Conservation (phyloP, 2,888 invertebrate species). For the Teleogryllus oceanicus region DNA sequence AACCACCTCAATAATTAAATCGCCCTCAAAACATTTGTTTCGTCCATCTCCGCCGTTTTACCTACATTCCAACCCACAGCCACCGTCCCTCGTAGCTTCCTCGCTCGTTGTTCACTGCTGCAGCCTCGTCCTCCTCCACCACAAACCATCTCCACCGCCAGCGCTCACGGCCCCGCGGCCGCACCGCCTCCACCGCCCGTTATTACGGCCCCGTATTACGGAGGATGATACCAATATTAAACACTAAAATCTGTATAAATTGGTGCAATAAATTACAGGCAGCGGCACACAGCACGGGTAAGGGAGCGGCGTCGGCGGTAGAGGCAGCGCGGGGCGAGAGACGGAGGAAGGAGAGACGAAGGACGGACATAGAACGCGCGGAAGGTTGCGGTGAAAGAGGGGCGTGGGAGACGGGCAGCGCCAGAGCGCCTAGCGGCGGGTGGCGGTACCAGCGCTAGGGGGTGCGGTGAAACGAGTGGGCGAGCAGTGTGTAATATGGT, state of each 20-base stretch:
- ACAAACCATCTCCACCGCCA: neutral
- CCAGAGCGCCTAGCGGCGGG: too few relatives aligned
- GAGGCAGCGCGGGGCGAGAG: neutral
- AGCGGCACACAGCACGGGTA: neutral
- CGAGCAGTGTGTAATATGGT: too few relatives aligned
- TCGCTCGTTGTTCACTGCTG: too few relatives aligned
- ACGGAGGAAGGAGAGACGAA: neutral
- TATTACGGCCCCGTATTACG: neutral
- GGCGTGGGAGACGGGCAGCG: too few relatives aligned
- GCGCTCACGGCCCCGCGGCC: neutral
- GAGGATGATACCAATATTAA: constrained; percentile 18
- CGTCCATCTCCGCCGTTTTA: too few relatives aligned
- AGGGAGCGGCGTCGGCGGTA: neutral
- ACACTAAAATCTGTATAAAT: constrained; percentile 18
- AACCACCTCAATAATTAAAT: too few relatives aligned
- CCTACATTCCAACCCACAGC: too few relatives aligned
- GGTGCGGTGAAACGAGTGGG: too few relatives aligned
- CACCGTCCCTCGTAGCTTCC: too few relatives aligned
- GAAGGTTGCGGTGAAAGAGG: too few relatives aligned
- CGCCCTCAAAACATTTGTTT: too few relatives aligned
- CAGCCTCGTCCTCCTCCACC: neutral
- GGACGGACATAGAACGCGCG: neutral
- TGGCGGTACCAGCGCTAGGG: too few relatives aligned
- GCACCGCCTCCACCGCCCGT: neutral
- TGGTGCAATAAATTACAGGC: neutral